Base-by-base conservation (phyloP, 1,140 invertebrate genomes). In the fruit fly (Drosophila melanogaster) region DNA sequence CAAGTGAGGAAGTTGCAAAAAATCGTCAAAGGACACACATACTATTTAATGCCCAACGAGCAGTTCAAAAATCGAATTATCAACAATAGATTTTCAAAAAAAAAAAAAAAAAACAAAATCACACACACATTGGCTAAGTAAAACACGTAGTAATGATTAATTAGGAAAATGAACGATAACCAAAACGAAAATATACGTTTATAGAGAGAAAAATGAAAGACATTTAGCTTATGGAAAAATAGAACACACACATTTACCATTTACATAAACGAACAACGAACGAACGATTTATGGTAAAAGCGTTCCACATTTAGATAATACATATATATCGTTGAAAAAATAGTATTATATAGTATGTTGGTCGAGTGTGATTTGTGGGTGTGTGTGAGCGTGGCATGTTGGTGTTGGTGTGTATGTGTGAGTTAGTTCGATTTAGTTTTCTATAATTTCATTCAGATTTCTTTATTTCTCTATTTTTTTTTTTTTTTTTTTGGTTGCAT, bases 221-320 rank as follows among this genome's bases (percentile, higher is more conserved):
- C 85, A 90, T 64, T 79, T 85, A 90, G 65, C 60, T 81, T 81
- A 90, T 86, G 61, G 56, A 87, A 91, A 90, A 86, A 72, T 79
- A 90, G 65, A 81, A 89, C 83, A 89, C 84, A 83, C 77, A 91
- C 83, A 90, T 83, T 86, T 90, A 90, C 79, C 86, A 90, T 90
- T 86, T 86, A 90, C 86, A 90, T 90, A 90, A 90, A 90, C 81
- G 83, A 90, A 90, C 87, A 91, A 90, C 81, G 84, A 89, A 89
- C 84, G 84, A 89, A 89, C 84, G 79, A 90, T 91, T 91, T 91
- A 91, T 91, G 90, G 66, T 91, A 91, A 91, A 91, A 91, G 90
- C 90, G 90, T 91, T 91, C 90, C 90, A 91, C 90, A 91, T 91
- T 91, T 91, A 91, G 84, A 89, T 89, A 89, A 80, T 83, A 89